These are phyloP conservation scores for Sphyrna mokarran DNA, from an alignment of 2,113 vertebrate species.

Conservation along the genomic window DNA sequence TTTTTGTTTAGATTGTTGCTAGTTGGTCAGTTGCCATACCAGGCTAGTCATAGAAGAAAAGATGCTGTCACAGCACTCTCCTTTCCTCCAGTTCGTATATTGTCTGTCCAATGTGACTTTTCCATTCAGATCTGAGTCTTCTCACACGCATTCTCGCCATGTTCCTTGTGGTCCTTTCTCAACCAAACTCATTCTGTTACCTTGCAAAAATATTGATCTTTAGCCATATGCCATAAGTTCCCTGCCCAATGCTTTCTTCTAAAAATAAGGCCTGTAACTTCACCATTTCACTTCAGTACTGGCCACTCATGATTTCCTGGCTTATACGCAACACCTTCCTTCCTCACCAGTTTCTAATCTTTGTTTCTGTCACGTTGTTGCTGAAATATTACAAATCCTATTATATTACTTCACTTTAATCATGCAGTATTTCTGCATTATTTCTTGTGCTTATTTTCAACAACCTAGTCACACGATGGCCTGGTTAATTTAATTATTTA, in stretches of 20 bases:
- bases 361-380: background rate
- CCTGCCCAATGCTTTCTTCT: background rate
- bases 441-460: background rate
- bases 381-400: background rate
- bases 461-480: background rate
- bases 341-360: no score
- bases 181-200: background rate
- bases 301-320: background rate
- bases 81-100: background rate
- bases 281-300: background rate
- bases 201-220: background rate
- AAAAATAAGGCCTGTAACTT: background rate
- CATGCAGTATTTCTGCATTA: background rate
- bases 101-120: background rate
- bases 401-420: slow-evolving; percentile 3
- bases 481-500: background rate
- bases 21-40: background rate
- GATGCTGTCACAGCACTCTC: background rate
- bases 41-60: background rate
- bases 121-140: background rate
- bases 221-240: background rate
- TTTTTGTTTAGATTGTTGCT: background rate
- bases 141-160: background rate
- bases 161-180: background rate
- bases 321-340: background rate